phyloP scores from a whole-genome alignment of 2,113 vertebrate species.

The Phrynosoma platyrhinos region DNA sequence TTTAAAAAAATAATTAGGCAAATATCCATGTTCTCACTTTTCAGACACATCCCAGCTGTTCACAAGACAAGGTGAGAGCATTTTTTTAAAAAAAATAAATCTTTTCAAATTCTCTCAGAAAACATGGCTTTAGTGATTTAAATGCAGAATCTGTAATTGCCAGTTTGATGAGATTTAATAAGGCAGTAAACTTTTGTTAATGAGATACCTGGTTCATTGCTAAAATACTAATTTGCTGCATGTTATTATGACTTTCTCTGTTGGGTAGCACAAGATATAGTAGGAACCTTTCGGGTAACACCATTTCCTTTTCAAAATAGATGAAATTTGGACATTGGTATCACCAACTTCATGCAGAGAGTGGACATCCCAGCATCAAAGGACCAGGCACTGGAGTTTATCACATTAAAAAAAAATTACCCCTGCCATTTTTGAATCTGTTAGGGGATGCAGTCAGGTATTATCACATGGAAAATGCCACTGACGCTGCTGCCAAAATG shows the following conservation, averaged over 20 bases:
- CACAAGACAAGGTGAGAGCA: not conserved
- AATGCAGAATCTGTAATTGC: not conserved
- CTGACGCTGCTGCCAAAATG: too few species aligned
- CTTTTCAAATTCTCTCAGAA: constrained; percentile 13
- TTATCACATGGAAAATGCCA: too few species aligned
- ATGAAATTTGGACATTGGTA: not conserved
- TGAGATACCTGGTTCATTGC: not conserved
- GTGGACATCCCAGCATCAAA: not conserved
- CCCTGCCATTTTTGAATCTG: too few species aligned
- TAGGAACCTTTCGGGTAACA: not conserved
- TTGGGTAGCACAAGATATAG: not conserved
- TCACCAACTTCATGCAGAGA: not conserved
- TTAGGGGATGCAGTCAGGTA: too few species aligned
- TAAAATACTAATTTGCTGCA: not conserved
- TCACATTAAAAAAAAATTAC: too few species aligned
- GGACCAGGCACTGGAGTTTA: too few species aligned
- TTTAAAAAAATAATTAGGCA: not conserved
- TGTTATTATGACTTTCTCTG: not conserved
- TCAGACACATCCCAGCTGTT: constrained; percentile 26
- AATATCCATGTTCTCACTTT: constrained; percentile 7
- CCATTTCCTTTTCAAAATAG: not conserved
- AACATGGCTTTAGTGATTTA: constrained; percentile 7
- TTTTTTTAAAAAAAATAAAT: not conserved
- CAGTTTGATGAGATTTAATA: constrained; percentile 23
- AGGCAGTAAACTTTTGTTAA: constrained; percentile 13